Percentiles rank a stretch among this genome's conserved stretches.
These are phyloP conservation scores for Palythoa caribaeorum DNA, from an alignment of 92 coral and sea anemone species.

Conservation along the genomic window DNA sequence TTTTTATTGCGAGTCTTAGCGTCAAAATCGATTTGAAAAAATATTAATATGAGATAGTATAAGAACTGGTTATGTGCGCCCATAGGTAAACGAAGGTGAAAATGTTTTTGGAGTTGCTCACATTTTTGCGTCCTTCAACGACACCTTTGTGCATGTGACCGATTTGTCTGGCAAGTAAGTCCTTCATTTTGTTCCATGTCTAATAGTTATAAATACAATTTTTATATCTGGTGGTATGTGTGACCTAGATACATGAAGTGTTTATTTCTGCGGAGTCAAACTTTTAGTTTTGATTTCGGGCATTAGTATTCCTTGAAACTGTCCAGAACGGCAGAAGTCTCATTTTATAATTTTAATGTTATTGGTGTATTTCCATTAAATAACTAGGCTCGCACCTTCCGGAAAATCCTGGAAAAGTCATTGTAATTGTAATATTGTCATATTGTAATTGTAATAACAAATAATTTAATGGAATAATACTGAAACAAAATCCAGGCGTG, in stretches of 20 bases:
- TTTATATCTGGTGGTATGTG: background rate
- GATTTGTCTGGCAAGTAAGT: constrained; percentile 98
- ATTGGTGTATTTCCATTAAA: too few species aligned
- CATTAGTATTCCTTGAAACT: background rate
- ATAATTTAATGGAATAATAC: too few species aligned
- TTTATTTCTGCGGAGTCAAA: background rate
- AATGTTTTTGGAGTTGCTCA: constrained; percentile 98
- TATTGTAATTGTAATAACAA: too few species aligned
- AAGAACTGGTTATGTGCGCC: background rate
- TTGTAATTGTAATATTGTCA: too few species aligned
- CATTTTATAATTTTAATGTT: too few species aligned
- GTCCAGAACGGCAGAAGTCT: too few species aligned
- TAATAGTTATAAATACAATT: background rate
- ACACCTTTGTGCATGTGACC: constrained; percentile 98
- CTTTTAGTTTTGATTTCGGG: background rate
- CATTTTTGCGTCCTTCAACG: constrained; percentile 98
- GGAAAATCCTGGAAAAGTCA: too few species aligned
- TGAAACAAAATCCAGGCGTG: too few species aligned
- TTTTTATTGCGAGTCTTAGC: constrained; percentile 3
- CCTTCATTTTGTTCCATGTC: background rate
- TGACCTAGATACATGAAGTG: background rate
- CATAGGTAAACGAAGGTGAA: constrained; percentile 95
- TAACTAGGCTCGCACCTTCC: too few species aligned
- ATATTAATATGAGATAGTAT: background rate
- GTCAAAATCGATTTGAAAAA: background rate